Evolutionary conservation across 2,113 vertebrate species (phyloP).

Genomic region (Synodontis membranacea): DNA sequence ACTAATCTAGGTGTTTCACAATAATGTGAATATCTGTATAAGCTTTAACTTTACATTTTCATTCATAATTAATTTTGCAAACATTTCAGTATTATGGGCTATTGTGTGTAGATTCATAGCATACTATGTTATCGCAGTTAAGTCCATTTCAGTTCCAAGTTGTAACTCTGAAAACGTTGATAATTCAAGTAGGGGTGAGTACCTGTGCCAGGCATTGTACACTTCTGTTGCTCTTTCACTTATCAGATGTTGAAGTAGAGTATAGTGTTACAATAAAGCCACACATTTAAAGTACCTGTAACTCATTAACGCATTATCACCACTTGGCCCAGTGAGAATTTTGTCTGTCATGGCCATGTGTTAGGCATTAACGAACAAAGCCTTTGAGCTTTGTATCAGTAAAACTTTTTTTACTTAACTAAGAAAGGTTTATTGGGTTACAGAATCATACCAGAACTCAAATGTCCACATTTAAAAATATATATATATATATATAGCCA

Average conservation of each 20-base stretch:
- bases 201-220: neutral
- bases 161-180: neutral
- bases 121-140: neutral
- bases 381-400: neutral
- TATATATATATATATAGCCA: too few relatives aligned
- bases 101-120: neutral
- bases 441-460: neutral
- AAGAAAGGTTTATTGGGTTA: constrained; percentile 11
- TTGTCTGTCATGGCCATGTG: neutral
- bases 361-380: constrained; percentile 23
- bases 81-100: neutral
- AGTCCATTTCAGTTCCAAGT: neutral
- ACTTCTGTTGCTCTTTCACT: neutral
- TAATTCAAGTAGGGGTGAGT: neutral
- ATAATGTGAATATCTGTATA: neutral
- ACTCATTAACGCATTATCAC: constrained; percentile 5
- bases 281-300: neutral
- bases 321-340: neutral
- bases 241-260: neutral
- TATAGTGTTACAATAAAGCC: neutral
- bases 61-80: neutral
- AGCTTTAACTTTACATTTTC: neutral
- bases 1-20: neutral
- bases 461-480: neutral
- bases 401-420: neutral